Percentiles rank a stretch among this genome's conserved stretches.
These are phyloP conservation scores for Drosophila phalerata DNA, from an alignment of 2,888 invertebrate genomes.

Conservation along the genomic window DNA sequence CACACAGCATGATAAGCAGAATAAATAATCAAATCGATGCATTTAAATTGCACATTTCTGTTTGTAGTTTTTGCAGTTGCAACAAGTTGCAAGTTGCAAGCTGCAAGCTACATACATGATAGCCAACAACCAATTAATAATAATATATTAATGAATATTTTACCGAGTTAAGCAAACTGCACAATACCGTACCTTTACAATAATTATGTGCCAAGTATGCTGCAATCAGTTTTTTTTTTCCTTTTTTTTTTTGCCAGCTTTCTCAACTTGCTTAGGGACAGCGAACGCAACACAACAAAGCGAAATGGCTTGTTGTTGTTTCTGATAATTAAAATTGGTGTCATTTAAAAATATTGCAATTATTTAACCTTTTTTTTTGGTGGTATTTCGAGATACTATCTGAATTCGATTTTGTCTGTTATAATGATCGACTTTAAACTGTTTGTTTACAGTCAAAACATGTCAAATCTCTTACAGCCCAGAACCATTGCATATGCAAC, in stretches of 20 bases:
- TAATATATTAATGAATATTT: conserved; percentile 17
- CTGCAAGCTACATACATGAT: not conserved
- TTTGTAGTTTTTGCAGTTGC: not conserved
- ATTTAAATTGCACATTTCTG: conserved; percentile 29
- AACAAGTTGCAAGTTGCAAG: conserved; percentile 1
- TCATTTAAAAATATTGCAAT: not conserved
- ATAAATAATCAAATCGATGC: conserved; percentile 48
- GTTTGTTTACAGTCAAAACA: not conserved
- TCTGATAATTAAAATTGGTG: not conserved
- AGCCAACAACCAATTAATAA: conserved; percentile 23
- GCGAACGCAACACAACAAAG: not conserved
- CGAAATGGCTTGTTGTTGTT: not conserved
- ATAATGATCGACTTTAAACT: not conserved
- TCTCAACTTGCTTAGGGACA: conserved; percentile 4
- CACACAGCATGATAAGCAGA: conserved; percentile 66
- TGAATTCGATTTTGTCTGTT: not conserved
- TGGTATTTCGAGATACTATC: not conserved
- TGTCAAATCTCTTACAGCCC: not conserved
- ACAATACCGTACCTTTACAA: conserved; percentile 6
- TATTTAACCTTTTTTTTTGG: not conserved
- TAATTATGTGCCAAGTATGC: conserved; percentile 15
- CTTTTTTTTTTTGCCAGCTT: not conserved
- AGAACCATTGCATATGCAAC: too few relatives aligned
- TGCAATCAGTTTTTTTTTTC: conserved; percentile 4
- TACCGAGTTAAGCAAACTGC: conserved; percentile 9